Evolutionary conservation across 2,113 vertebrate species (phyloP).

Genomic region (Gobiocypris rarus): DNA sequence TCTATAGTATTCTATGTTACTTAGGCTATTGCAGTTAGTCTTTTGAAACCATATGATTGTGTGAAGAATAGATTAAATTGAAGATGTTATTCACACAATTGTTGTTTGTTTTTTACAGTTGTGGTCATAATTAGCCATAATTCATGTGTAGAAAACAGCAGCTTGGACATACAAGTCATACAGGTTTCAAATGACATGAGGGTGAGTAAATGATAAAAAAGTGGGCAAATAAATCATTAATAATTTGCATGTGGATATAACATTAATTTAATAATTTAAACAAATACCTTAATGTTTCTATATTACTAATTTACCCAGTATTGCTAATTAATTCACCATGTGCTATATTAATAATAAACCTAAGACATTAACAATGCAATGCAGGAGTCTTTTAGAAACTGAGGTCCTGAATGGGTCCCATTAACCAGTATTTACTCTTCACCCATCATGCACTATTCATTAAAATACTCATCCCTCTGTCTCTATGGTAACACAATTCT

Average conservation of each 20-base stretch:
- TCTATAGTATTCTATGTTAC: background rate
- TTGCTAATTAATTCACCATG: background rate
- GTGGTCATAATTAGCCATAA: no score
- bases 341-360: background rate
- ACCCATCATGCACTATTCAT: conserved; percentile 52
- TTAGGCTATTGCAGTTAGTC: background rate
- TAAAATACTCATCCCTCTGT: conserved; percentile 61
- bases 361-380: background rate
- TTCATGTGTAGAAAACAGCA: no score
- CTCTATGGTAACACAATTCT: conserved; percentile 77
- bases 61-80: background rate
- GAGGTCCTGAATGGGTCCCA: conserved; percentile 39
- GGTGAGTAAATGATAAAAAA: background rate
- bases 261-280: no score
- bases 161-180: no score
- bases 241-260: background rate
- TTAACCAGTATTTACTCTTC: conserved; percentile 52
- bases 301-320: background rate
- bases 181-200: background rate
- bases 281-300: no score
- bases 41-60: background rate
- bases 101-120: no score
- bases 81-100: background rate
- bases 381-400: conserved; percentile 19
- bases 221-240: background rate